These are phyloP conservation scores for Cheilosia variabilis DNA, from an alignment of 2,888 invertebrate species.

Conservation along the genomic window DNA sequence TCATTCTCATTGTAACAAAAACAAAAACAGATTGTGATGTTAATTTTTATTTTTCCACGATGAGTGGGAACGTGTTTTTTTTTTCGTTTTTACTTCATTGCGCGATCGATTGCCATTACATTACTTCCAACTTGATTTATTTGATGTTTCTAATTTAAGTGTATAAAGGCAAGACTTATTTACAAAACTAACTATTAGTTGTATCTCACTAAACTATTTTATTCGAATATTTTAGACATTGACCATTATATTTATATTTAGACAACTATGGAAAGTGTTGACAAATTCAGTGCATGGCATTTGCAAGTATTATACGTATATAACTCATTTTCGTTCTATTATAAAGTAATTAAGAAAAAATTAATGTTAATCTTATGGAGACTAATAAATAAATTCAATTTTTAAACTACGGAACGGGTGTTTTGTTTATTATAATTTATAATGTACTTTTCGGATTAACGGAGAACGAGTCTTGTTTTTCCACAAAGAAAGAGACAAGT, in stretches of 20 bases:
- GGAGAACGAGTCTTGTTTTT: too few relatives aligned
- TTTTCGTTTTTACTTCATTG: slow-evolving; percentile 6
- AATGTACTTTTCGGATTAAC: too few relatives aligned
- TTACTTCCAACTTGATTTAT: neutral
- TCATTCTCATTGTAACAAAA: slow-evolving; percentile 29
- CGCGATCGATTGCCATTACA: slow-evolving; percentile 61
- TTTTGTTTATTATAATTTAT: neutral
- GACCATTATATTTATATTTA: slow-evolving; percentile 64
- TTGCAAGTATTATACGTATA: slow-evolving; percentile 71
- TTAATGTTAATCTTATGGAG: slow-evolving; percentile 61
- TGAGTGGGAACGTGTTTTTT: neutral
- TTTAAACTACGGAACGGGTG: neutral
- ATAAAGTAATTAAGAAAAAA: slow-evolving; percentile 27
- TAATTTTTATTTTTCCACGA: slow-evolving; percentile 34
- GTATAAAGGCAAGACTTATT: slow-evolving; percentile 65
- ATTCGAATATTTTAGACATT: slow-evolving; percentile 58
- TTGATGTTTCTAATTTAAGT: neutral
- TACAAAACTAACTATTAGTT: slow-evolving; percentile 58
- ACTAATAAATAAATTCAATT: slow-evolving; percentile 52
- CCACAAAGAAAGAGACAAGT: too few relatives aligned
- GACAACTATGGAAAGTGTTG: slow-evolving; percentile 57
- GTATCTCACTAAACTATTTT: slow-evolving; percentile 58
- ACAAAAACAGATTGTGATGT: slow-evolving; percentile 52
- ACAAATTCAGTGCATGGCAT: slow-evolving; percentile 46
- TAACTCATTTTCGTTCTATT: slow-evolving; percentile 44